A percentile compares a stretch with the other conserved stretches of the same genome.
These are phyloP conservation scores for Patagioenas fasciata DNA, from an alignment of 2,113 vertebrate genomes.

Conservation along the genomic window DNA sequence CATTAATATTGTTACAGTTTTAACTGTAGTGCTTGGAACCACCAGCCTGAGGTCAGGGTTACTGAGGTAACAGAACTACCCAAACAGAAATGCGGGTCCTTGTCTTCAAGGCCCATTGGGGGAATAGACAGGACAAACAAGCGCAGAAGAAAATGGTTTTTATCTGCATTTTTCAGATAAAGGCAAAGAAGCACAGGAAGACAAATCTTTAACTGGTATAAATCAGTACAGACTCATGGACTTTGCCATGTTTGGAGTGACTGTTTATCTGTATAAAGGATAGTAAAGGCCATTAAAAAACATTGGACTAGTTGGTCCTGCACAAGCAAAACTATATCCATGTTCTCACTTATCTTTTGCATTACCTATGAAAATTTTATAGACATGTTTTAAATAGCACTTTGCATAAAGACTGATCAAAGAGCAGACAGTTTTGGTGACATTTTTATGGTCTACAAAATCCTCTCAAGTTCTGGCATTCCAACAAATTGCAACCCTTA, in stretches of 20 bases:
- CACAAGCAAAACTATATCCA: neutral
- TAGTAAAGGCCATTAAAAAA: neutral
- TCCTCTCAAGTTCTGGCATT: neutral
- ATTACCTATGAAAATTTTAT: neutral
- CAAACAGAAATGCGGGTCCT: neutral
- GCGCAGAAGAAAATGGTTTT: neutral
- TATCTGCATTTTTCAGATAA: neutral
- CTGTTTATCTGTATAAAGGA: neutral
- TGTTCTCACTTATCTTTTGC: neutral
- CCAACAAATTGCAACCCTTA: neutral
- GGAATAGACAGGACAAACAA: neutral
- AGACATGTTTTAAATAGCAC: neutral
- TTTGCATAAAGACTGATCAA: neutral
- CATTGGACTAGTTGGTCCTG: neutral
- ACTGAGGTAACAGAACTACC: neutral
- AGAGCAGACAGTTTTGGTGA: neutral
- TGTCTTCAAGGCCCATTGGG: neutral
- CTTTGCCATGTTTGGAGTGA: neutral
- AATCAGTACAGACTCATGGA: neutral
- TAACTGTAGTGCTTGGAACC: neutral
- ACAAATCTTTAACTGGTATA: neutral
- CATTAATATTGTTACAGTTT: neutral
- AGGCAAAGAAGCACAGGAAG: neutral
- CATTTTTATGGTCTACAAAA: neutral
- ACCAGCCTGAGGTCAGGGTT: neutral